Evolutionary conservation across 2,888 invertebrate species (phyloP).

Genomic region (Trichogramma dendrolimi): DNA sequence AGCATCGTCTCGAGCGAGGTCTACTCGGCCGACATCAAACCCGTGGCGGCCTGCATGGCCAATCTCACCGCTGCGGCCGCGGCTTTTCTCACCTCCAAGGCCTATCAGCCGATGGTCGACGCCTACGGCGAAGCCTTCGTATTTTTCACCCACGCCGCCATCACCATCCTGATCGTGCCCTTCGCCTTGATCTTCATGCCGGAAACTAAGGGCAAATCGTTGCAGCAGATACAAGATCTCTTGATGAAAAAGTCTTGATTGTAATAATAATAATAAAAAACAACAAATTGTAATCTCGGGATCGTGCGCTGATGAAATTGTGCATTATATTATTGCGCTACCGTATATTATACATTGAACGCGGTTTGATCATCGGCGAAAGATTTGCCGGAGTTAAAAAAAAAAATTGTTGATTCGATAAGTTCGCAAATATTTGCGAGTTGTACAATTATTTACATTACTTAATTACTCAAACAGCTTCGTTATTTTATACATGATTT

Average conservation of each 20-base stretch:
- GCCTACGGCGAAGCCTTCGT: constrained; percentile 27
- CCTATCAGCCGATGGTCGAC: constrained; percentile 32
- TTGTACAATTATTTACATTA: too few species aligned
- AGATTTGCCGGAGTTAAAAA: too few species aligned
- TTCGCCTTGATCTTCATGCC: constrained; percentile 67
- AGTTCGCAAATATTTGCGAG: too few species aligned
- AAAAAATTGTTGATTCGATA: too few species aligned
- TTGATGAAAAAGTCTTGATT: constrained; percentile 40
- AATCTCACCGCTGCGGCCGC: constrained; percentile 29
- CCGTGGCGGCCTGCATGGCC: constrained; percentile 30
- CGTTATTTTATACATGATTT: too few species aligned
- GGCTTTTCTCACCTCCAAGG: constrained; percentile 31
- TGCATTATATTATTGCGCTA: too few species aligned
- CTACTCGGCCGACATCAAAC: constrained; percentile 32
- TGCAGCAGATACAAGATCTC: constrained; percentile 77
- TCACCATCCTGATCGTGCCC: constrained; percentile 16
- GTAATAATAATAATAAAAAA: too few species aligned
- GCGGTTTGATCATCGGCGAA: too few species aligned
- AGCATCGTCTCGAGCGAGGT: constrained; percentile 32
- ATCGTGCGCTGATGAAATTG: too few species aligned
- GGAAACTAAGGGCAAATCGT: constrained; percentile 84
- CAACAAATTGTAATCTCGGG: too few species aligned
- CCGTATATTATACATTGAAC: too few species aligned
- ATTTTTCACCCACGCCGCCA: constrained; percentile 35
- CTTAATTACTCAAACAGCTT: too few species aligned